phyloP scores from a whole-genome alignment of 2,797 vertebrate species.

The Lepus townsendii region DNA sequence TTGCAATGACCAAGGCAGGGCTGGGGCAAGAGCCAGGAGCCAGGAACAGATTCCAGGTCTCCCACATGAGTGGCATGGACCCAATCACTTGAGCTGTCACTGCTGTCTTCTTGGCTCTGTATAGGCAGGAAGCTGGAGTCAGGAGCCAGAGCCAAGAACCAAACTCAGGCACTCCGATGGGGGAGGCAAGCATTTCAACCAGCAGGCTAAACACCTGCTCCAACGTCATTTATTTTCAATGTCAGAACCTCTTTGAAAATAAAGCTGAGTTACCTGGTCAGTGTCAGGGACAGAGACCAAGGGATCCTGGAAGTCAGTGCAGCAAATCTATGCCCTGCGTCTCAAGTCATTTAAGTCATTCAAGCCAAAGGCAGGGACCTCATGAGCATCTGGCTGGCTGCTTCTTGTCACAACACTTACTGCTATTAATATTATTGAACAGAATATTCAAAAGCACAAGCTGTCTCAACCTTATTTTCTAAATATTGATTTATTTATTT shows the following conservation, averaged over 20 bases:
- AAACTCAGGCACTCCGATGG: too few species aligned
- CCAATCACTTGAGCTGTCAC: too few species aligned
- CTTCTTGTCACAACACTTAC: background rate
- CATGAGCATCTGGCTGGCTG: background rate
- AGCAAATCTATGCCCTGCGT: background rate
- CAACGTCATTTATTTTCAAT: background rate
- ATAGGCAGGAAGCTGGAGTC: too few species aligned
- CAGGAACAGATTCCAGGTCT: too few species aligned
- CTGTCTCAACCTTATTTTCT: conserved; percentile 6
- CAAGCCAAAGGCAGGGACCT: background rate
- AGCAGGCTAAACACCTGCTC: too few species aligned
- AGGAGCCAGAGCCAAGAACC: too few species aligned
- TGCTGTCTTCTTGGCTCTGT: too few species aligned
- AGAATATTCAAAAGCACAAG: background rate
- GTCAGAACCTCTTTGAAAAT: conserved; percentile 21
- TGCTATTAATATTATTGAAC: background rate
- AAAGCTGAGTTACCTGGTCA: background rate
- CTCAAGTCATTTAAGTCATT: background rate
- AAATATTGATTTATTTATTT: too few species aligned
- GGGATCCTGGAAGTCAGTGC: background rate
- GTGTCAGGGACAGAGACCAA: background rate
- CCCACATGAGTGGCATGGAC: too few species aligned
- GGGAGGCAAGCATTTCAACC: too few species aligned
- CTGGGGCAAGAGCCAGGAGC: too few species aligned
- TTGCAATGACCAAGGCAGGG: too few species aligned